Evolutionary conservation across 2,113 vertebrate genomes (phyloP).

Genomic region (Entosphenus tridentatus): DNA sequence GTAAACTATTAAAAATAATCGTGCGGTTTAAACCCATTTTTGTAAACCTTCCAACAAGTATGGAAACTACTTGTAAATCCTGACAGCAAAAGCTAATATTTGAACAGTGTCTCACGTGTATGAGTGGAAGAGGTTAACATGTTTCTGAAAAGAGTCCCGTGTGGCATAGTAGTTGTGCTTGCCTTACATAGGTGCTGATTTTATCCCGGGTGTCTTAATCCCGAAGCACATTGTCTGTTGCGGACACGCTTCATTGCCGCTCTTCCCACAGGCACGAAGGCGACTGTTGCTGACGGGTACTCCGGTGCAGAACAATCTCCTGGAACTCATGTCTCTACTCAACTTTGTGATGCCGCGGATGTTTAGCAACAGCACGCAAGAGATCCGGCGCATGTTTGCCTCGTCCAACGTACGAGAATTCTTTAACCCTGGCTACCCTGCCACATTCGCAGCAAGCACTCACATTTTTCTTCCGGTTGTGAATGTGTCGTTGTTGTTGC

Average conservation of each 20-base stretch:
- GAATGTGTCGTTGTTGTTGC: constrained; percentile 1
- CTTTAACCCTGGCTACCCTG: background rate
- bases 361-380: constrained; percentile 71
- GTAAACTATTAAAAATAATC: background rate
- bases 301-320: constrained; percentile 75
- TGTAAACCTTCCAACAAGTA: no score
- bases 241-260: background rate
- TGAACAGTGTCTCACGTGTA: no score
- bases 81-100: no score
- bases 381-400: constrained; percentile 83
- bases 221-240: no score
- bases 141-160: no score
- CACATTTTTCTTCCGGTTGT: background rate
- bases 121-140: no score
- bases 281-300: constrained; percentile 76
- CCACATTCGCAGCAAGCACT: background rate
- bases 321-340: constrained; percentile 79
- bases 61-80: no score
- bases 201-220: no score
- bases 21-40: background rate
- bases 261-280: constrained; percentile 39
- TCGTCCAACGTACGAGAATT: background rate
- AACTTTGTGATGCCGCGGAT: constrained; percentile 98
- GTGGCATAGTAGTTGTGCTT: no score
- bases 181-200: no score